Evolutionary conservation across 1,140 invertebrate genomes (phyloP).

Genomic region (Macrobrachium nipponense): DNA sequence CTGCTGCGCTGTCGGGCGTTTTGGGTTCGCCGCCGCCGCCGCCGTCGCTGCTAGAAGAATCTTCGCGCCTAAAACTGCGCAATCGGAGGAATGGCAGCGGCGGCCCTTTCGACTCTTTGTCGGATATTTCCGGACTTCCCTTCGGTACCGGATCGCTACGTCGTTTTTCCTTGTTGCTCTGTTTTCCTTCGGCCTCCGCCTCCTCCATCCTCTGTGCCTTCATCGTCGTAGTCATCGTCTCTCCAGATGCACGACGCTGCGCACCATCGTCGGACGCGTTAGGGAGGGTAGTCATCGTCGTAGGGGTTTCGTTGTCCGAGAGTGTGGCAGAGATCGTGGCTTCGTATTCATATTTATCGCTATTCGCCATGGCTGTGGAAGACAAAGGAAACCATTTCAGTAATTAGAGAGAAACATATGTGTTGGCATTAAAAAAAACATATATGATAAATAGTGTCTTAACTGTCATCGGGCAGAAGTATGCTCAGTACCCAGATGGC

Average conservation of each 20-base stretch:
- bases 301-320: conserved; percentile 50
- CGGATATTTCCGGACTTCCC: neutral
- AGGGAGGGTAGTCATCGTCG: conserved; percentile 33
- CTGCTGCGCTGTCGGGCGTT: neutral
- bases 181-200: neutral
- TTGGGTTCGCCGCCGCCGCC: too few species aligned
- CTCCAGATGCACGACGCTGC: conserved; percentile 47
- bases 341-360: conserved; percentile 29
- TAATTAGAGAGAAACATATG: neutral
- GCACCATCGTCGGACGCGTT: conserved; percentile 51
- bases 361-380: conserved; percentile 32
- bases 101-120: too few species aligned
- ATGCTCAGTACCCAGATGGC: too few species aligned
- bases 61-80: too few species aligned
- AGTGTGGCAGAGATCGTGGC: conserved; percentile 55
- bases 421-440: too few species aligned
- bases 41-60: too few species aligned
- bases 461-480: too few species aligned
- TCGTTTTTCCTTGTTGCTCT: neutral
- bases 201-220: conserved; percentile 23
- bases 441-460: too few species aligned
- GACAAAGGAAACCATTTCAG: neutral
- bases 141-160: neutral
- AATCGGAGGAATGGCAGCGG: too few species aligned
- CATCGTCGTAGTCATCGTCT: conserved; percentile 19